Evolutionary conservation across 2,888 invertebrate genomes (phyloP).

Genomic region (Diaperis boleti): DNA sequence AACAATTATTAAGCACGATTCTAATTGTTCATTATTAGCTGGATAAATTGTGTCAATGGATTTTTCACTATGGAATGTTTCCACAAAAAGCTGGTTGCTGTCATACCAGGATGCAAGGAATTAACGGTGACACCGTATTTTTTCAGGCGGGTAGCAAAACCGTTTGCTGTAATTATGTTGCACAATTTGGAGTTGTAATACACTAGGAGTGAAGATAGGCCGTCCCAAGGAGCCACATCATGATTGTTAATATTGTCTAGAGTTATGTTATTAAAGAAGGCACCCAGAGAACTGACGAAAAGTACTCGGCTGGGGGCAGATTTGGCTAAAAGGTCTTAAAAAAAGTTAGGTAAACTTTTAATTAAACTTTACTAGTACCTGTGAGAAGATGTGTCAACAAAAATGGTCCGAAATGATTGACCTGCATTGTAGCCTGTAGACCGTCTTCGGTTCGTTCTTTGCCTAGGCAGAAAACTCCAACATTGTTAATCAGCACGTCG

Average conservation of each 20-base stretch:
- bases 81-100: constrained; percentile 47
- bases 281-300: constrained; percentile 57
- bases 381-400: constrained; percentile 76
- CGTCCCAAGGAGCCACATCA: constrained; percentile 44
- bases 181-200: constrained; percentile 62
- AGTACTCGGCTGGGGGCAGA: constrained; percentile 61
- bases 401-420: constrained; percentile 81
- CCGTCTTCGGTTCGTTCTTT: constrained; percentile 73
- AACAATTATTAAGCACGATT: too few species aligned
- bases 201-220: constrained; percentile 43
- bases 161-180: constrained; percentile 60
- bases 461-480: constrained; percentile 69
- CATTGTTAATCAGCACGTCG: constrained; percentile 76
- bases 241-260: constrained; percentile 55
- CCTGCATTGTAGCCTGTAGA: constrained; percentile 75
- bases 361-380: constrained; percentile 56
- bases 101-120: constrained; percentile 62
- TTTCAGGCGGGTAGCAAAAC: constrained; percentile 58
- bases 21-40: too few species aligned
- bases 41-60: constrained; percentile 7
- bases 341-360: too few species aligned
- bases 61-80: constrained; percentile 16
- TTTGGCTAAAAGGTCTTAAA: constrained; percentile 60
- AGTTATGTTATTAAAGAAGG: constrained; percentile 53
- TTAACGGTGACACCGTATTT: constrained; percentile 60